phyloP scores from a whole-genome alignment of 2,888 invertebrate species.

The Tuberolachnus salignus region DNA sequence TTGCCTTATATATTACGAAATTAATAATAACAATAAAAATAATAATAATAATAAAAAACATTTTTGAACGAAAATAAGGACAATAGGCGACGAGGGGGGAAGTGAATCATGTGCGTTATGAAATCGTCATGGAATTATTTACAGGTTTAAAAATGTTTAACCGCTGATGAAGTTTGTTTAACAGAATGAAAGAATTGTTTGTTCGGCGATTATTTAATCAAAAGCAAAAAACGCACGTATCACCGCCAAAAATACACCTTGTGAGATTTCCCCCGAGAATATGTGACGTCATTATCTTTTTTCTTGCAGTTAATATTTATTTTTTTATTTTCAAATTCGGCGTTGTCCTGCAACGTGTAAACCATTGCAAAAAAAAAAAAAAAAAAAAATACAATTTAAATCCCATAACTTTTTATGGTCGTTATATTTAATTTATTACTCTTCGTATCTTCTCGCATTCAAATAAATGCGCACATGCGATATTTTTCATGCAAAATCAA shows the following conservation, averaged over 20 bases:
- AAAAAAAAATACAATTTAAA: too few relatives aligned
- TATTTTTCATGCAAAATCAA: too few relatives aligned
- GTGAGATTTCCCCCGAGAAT: conserved; percentile 51
- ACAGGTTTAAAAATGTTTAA: conserved; percentile 40
- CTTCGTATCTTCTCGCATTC: too few relatives aligned
- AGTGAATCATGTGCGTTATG: background rate
- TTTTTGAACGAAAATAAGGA: background rate
- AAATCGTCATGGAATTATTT: conserved; percentile 46
- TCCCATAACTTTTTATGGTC: too few relatives aligned
- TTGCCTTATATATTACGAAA: background rate
- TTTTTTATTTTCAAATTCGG: conserved; percentile 16
- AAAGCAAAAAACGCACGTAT: conserved; percentile 51
- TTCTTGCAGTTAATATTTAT: conserved; percentile 37
- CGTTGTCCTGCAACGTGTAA: too few relatives aligned
- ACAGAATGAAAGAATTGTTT: conserved; percentile 54
- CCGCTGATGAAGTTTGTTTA: conserved; percentile 48
- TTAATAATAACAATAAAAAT: conserved; percentile 9
- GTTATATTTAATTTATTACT: too few relatives aligned
- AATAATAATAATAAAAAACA: background rate
- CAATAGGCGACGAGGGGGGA: background rate
- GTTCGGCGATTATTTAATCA: conserved; percentile 55
- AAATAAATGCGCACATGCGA: too few relatives aligned
- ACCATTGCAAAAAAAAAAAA: too few relatives aligned
- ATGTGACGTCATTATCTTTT: conserved; percentile 46
- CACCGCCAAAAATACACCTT: conserved; percentile 45